Conservation (phyloP, 2,113 vertebrate species). For the Datnioides undecimradiatus region DNA sequence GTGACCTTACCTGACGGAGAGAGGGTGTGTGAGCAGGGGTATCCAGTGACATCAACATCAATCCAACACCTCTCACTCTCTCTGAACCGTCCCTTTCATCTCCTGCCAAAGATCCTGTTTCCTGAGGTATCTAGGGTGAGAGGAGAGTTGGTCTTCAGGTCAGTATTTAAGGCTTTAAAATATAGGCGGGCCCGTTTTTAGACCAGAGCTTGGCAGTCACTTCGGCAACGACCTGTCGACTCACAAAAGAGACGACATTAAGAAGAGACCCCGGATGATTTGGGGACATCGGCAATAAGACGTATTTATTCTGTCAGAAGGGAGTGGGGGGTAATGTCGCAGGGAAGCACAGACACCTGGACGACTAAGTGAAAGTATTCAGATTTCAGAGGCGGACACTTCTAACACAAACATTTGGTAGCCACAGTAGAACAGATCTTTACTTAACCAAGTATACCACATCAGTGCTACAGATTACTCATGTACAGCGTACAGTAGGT, state of each 20-base stretch:
- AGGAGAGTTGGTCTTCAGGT: conserved; percentile 32
- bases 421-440: neutral
- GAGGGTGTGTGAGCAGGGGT: conserved; percentile 8
- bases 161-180: conserved; percentile 43
- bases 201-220: neutral
- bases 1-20: conserved; percentile 31
- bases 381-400: neutral
- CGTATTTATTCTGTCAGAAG: neutral
- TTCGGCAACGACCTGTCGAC: neutral
- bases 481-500: neutral
- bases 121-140: conserved; percentile 43
- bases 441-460: no score
- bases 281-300: neutral
- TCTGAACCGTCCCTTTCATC: conserved; percentile 5
- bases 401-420: neutral
- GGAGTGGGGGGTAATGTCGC: neutral
- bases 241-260: neutral
- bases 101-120: conserved; percentile 43
- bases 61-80: neutral
- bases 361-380: neutral
- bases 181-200: conserved; percentile 57
- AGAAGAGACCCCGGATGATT: conserved; percentile 3
- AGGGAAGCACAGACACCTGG: neutral
- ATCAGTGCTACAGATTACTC: neutral
- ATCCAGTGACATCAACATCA: conserved; percentile 38